Evolutionary conservation across 2,888 invertebrate genomes (phyloP).

Genomic region (Ennomos erosarius): DNA sequence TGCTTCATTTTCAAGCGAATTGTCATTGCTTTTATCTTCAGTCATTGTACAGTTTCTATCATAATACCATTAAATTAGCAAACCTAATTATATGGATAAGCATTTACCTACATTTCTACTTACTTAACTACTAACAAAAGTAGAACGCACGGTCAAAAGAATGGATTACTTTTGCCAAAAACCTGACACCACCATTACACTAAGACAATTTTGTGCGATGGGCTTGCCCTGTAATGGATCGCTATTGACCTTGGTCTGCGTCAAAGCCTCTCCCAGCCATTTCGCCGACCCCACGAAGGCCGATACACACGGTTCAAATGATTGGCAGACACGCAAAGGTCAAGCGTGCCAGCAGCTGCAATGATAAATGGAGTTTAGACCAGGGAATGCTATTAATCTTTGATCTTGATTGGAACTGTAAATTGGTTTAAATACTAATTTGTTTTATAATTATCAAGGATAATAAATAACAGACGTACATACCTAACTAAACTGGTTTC

Average conservation of each 20-base stretch:
- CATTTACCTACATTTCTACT: too few species aligned
- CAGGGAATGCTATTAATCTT: slow-evolving; percentile 9
- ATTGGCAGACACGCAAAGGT: slow-evolving; percentile 42
- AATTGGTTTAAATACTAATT: not conserved
- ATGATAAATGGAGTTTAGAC: slow-evolving; percentile 13
- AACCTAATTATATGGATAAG: too few species aligned
- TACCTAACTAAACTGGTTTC: too few species aligned
- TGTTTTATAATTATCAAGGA: too few species aligned
- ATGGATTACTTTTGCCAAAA: slow-evolving; percentile 3
- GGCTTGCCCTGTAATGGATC: slow-evolving; percentile 52
- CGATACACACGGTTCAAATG: slow-evolving; percentile 39
- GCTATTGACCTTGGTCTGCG: slow-evolving; percentile 64
- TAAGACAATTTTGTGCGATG: slow-evolving; percentile 47
- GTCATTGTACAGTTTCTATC: too few species aligned
- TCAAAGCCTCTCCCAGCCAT: slow-evolving; percentile 60
- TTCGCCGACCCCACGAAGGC: slow-evolving; percentile 51
- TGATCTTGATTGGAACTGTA: slow-evolving; percentile 14
- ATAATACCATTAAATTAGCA: too few species aligned
- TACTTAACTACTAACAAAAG: too few species aligned
- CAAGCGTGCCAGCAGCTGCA: slow-evolving; percentile 22
- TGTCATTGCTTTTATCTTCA: too few species aligned
- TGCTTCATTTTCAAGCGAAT: too few species aligned
- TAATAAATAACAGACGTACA: too few species aligned
- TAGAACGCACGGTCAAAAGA: too few species aligned
- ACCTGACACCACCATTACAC: slow-evolving; percentile 21